Conservation (phyloP, 2,888 invertebrate species). For the Amphimallon solstitiale region DNA sequence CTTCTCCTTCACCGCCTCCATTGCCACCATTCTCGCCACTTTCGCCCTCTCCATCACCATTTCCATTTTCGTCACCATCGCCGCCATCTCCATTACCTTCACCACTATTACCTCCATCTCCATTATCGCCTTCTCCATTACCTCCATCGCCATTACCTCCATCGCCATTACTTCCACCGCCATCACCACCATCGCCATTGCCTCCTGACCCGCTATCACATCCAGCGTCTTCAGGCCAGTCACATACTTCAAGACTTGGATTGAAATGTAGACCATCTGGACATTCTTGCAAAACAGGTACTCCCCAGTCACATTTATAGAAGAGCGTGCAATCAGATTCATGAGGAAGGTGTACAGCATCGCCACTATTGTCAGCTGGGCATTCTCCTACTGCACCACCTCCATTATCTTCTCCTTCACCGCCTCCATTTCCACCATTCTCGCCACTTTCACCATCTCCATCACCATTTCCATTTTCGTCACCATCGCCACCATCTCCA, state of each 20-base stretch:
- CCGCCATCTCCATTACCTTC: not conserved
- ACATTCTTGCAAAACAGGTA: conserved; percentile 34
- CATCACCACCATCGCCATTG: not conserved
- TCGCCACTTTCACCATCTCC: not conserved
- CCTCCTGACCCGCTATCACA: conserved; percentile 20
- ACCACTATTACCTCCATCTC: too few species aligned
- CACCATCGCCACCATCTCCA: not conserved
- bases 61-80: too few species aligned
- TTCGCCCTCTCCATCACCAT: too few species aligned
- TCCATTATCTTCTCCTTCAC: conserved; percentile 1
- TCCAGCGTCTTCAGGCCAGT: conserved; percentile 38
- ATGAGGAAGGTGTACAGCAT: conserved; percentile 36
- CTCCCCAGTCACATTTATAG: conserved; percentile 39
- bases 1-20: too few species aligned
- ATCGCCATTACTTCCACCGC: not conserved
- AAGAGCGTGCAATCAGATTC: conserved; percentile 42
- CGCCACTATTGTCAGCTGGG: too few species aligned
- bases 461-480: not conserved
- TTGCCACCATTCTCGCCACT: conserved; percentile 21
- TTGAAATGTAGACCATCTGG: conserved; percentile 40
- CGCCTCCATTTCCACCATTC: not conserved
- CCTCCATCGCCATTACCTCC: too few species aligned
- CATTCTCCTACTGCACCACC: conserved; percentile 24
- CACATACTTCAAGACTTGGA: conserved; percentile 38
- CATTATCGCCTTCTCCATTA: too few species aligned